These are phyloP conservation scores for Clarias gariepinus DNA, from an alignment of 2,113 vertebrate genomes.

Conservation along the genomic window DNA sequence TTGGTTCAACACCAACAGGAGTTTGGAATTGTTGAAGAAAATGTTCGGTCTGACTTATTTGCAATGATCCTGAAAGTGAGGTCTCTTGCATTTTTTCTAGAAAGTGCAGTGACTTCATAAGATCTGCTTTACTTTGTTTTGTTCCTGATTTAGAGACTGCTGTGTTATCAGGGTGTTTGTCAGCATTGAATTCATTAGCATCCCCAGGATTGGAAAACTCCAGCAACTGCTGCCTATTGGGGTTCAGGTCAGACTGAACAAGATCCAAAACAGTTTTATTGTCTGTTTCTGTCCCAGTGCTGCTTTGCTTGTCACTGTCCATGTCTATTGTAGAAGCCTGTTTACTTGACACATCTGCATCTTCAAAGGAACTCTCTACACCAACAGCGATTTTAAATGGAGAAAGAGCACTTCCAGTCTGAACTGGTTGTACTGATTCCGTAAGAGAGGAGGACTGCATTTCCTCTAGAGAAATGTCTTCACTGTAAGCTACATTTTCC, in stretches of 20 bases:
- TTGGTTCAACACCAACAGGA: not conserved
- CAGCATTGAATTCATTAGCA: not conserved
- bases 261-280: slow-evolving; percentile 36
- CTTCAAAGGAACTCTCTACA: not conserved
- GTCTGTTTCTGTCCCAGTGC: slow-evolving; percentile 21
- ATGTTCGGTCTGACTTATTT: not conserved
- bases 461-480: not conserved
- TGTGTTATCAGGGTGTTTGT: not conserved
- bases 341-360: not conserved
- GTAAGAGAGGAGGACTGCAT: not conserved
- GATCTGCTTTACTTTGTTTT: not conserved
- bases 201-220: not conserved
- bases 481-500: not conserved
- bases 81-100: no score
- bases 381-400: not conserved
- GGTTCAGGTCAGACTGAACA: not conserved
- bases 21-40: not conserved
- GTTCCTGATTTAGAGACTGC: not conserved
- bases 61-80: not conserved
- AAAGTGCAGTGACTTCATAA: not conserved
- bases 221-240: not conserved
- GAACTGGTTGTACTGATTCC: not conserved
- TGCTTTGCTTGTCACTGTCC: not conserved
- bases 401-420: not conserved
- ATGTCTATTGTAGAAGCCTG: not conserved